Percentiles rank a stretch among this genome's conserved stretches.
phyloP scores from a whole-genome alignment of 2,113 vertebrate genomes.

The Platysteira castanea region DNA sequence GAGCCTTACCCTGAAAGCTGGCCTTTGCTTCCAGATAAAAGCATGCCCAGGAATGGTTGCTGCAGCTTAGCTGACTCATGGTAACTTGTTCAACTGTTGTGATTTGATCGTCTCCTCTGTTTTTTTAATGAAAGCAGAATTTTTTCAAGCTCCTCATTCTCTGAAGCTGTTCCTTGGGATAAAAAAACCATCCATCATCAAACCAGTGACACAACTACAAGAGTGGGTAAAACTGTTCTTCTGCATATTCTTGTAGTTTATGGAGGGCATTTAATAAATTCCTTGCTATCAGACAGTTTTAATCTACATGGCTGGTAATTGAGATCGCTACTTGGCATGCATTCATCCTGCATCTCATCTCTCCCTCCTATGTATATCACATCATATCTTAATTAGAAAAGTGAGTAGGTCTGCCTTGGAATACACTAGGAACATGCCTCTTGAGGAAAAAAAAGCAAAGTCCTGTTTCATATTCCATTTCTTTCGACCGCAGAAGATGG shows the following conservation, averaged over 20 bases:
- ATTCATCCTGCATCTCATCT: slow-evolving; percentile 36
- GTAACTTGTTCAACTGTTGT: neutral
- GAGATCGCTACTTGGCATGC: slow-evolving; percentile 21
- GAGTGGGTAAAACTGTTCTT: neutral
- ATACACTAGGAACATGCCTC: neutral
- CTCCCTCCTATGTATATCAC: slow-evolving; percentile 1
- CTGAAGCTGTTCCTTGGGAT: slow-evolving; percentile 1
- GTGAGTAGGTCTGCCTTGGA: slow-evolving; percentile 16
- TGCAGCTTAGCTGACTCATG: slow-evolving; percentile 28
- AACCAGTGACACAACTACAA: neutral
- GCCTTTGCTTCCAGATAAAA: neutral
- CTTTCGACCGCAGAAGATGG: neutral
- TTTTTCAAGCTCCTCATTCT: neutral
- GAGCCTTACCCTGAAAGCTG: neutral
- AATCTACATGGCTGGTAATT: slow-evolving; percentile 23
- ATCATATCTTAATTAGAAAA: slow-evolving; percentile 53
- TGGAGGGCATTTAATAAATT: slow-evolving; percentile 45
- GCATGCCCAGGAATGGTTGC: neutral
- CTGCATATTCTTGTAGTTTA: neutral
- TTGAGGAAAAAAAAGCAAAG: neutral
- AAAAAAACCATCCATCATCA: neutral
- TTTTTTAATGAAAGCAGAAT: neutral
- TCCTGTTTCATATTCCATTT: neutral
- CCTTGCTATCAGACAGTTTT: slow-evolving; percentile 10
- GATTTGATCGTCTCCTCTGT: neutral